Evolutionary conservation across 2,888 invertebrate genomes (phyloP).

Genomic region (Tetropium fuscum): DNA sequence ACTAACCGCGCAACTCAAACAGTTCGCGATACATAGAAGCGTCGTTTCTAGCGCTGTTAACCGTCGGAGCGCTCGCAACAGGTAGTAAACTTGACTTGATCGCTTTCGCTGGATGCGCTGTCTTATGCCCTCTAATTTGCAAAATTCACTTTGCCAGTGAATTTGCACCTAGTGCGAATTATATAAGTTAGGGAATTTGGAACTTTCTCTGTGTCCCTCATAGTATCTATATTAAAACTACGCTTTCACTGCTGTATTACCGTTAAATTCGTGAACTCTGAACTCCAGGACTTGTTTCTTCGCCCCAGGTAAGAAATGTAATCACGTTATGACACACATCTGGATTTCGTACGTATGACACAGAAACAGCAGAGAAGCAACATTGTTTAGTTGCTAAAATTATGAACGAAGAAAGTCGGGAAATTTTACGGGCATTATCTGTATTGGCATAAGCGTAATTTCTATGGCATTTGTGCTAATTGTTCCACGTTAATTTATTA

Average conservation of each 20-base stretch:
- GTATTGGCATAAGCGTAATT: no score
- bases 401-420: no score
- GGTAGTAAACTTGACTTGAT: conserved; percentile 49
- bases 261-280: conserved; percentile 4
- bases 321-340: neutral
- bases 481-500: no score
- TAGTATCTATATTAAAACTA: neutral
- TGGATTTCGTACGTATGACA: no score
- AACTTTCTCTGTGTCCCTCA: no score
- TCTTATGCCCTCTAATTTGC: conserved; percentile 4
- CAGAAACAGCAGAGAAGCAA: no score
- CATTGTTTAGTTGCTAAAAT: no score
- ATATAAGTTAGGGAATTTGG: conserved; percentile 2
- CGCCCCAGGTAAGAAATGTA: conserved; percentile 15
- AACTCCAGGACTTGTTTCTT: neutral
- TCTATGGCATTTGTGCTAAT: no score
- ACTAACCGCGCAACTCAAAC: conserved; percentile 55
- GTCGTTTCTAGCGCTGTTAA: conserved; percentile 29
- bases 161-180: conserved; percentile 9
- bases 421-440: no score
- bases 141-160: conserved; percentile 7
- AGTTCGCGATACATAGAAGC: conserved; percentile 26
- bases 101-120: conserved; percentile 25
- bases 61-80: conserved; percentile 58
- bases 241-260: neutral